Base-by-base conservation (phyloP, 2,113 vertebrate genomes). In the Polyodon spathula region DNA sequence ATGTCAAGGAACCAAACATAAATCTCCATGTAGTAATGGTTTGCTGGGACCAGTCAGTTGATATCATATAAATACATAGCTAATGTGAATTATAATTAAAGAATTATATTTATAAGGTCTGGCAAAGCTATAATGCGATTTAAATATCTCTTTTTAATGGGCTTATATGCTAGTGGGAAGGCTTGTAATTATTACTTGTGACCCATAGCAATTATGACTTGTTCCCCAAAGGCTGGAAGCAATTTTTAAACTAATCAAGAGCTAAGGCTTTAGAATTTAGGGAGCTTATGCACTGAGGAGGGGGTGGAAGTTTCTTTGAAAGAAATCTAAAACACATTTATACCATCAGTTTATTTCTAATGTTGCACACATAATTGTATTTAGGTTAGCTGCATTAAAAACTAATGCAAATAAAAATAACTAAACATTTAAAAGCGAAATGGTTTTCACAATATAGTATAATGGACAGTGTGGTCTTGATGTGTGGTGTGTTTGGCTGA, bases 241-340 rank as follows among this genome's bases (percentile, higher is more conserved):
- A 87, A 91, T 92, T 91, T 91, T 85, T 81, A 83, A 86, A 80
- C 89, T 89, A 91, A 92, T 93, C 91, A 89, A 91, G 89, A 70
- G 66, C 81, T 79, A 82, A 88, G 82, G 84, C 79, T 85, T 76
- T 76, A 83, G 84, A 78, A 73, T 63, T 67, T 53, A 53, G 71
- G 68, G 74, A 71, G 77, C 66, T 68, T 78, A 78, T 79, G 76
- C 77, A 51, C 39, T 8, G 10, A n/a, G 55, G 37, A 54, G 15
- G 8, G 41, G 59, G 27, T 14, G 8, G 44, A 15, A 17, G 42
- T 38, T 41, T 62, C 40, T 14, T 51, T 15, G 27, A 27, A 27
- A 27, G 27, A 27, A 27, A 27, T 27, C 27, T 27, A 27, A 27
- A 27, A 27, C 3, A 27, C 27, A 1, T 27, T 27, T 27, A 27